Evolutionary conservation across 2,888 invertebrate species (phyloP).

Genomic region (Hydriomena furcata): DNA sequence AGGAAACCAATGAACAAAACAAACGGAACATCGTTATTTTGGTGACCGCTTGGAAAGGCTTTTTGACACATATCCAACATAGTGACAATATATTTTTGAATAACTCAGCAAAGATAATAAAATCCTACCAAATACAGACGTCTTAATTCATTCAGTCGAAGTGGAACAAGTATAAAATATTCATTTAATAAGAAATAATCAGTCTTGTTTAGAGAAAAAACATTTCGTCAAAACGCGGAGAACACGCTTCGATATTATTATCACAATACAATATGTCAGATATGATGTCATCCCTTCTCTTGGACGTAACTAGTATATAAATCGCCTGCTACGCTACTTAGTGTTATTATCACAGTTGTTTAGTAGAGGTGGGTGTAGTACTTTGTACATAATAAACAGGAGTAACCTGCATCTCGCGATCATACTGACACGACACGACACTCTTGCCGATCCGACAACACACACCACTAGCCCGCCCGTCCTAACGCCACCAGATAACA

Average conservation of each 20-base stretch:
- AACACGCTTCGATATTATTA: conserved; percentile 71
- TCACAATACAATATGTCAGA: conserved; percentile 84
- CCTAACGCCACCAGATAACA: conserved; percentile 43
- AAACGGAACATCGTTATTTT: conserved; percentile 66
- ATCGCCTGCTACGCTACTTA: conserved; percentile 84
- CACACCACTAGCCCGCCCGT: conserved; percentile 58
- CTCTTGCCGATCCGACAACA: conserved; percentile 62
- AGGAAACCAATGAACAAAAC: conserved; percentile 68
- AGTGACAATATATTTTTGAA: conserved; percentile 73
- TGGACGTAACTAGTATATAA: conserved; percentile 83
- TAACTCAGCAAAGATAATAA: conserved; percentile 70
- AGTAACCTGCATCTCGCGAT: conserved; percentile 73
- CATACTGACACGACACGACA: conserved; percentile 66
- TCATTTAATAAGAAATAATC: conserved; percentile 84
- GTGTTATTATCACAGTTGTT: conserved; percentile 85
- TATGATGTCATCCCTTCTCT: conserved; percentile 84
- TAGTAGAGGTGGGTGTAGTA: conserved; percentile 84
- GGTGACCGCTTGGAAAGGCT: conserved; percentile 82
- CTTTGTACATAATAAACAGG: conserved; percentile 82
- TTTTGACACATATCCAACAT: conserved; percentile 83
- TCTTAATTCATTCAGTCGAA: conserved; percentile 82
- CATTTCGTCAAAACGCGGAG: conserved; percentile 71
- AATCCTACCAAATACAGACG: conserved; percentile 77
- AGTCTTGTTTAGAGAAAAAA: conserved; percentile 85
- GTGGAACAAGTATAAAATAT: conserved; percentile 82